A percentile compares a stretch with the other conserved stretches of the same genome.
These are phyloP conservation scores for Brachyhypopomus occidentalis DNA, from an alignment of 2,113 vertebrate genomes.

Conservation along the genomic window DNA sequence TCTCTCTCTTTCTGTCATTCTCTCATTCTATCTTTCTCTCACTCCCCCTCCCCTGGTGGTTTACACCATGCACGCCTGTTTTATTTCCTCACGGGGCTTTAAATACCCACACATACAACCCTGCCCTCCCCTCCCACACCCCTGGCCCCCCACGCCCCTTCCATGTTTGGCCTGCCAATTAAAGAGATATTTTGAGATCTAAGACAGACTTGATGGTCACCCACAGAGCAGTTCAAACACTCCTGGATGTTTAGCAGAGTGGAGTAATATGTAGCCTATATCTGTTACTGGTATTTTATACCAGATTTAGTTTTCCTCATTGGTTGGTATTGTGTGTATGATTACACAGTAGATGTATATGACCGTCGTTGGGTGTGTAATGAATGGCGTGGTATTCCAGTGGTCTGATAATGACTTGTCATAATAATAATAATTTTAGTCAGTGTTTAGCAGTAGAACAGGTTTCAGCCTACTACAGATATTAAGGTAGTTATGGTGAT, in stretches of 20 bases:
- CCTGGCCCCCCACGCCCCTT: too few relatives aligned
- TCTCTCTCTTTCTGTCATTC: not conserved
- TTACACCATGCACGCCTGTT: slow-evolving; percentile 55
- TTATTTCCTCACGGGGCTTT: slow-evolving; percentile 54
- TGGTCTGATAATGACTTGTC: not conserved
- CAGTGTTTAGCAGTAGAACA: too few relatives aligned
- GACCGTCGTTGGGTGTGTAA: too few relatives aligned
- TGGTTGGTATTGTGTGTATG: not conserved
- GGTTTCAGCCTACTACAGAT: too few relatives aligned
- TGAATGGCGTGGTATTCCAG: not conserved
- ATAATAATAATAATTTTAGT: too few relatives aligned
- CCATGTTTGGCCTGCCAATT: slow-evolving; percentile 60
- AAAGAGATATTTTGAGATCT: slow-evolving; percentile 64
- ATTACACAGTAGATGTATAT: too few relatives aligned
- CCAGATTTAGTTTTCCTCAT: not conserved
- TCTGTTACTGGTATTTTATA: not conserved
- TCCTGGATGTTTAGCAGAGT: slow-evolving; percentile 42
- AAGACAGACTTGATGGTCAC: slow-evolving; percentile 58
- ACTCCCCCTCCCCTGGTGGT: slow-evolving; percentile 3
- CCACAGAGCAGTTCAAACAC: slow-evolving; percentile 59
- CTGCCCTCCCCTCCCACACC: too few relatives aligned
- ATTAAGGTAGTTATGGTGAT: too few relatives aligned
- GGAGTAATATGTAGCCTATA: slow-evolving; percentile 37
- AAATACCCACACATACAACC: slow-evolving; percentile 70
- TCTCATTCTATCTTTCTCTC: not conserved